Evolutionary conservation across 2,113 vertebrate species (phyloP), one percentile per base, ranked within the genome.

Genomic region (Mirza zaza): DNA sequence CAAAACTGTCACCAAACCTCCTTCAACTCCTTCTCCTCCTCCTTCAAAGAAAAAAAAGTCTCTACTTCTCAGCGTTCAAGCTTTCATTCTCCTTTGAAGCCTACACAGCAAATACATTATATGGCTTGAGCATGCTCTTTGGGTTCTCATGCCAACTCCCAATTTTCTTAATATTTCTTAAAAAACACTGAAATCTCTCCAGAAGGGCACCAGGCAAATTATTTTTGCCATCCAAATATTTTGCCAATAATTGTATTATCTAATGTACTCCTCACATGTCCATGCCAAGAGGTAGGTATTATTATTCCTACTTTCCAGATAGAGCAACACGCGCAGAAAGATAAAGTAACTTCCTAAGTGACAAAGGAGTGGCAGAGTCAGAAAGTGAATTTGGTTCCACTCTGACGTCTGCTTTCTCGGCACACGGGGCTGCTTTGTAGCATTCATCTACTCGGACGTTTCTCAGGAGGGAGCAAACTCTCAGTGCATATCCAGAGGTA

Each of bases 91-190:
- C 75, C 20, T 59, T 73, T 77, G 75, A 87, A 94, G 52, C 6
- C 14, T 52, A 4, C 32, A 81, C 34, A 59, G 45, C 45, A 65
- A 77, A 71, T 81, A n/a, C 39, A 94, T 94, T 89, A 63, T 55
- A 76, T 76, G 52, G 36, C 32, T 88, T 89, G 1, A 73, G 11
- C 14, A 7, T 90, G 15, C 2, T 25, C 3, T 73, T 67, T 61
- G 52, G 20, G 9, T 12, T 65, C 45, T 65, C 11, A 52, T 12
- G 59, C 61, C 18, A 88, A 70, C 15, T 27, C 5, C 5, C 50
- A 36, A 87, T 87, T 83, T 93, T 59, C 61, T 92, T 90, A 85
- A 86, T 61, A 8, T 17, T 95, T 42, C 36, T 85, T 82, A 27
- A 71, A 84, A 90, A 42, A 21, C 27, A 79, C 29, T 61, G 14